Percentiles rank a stretch among this genome's conserved stretches.
Conservation (phyloP, 2,888 invertebrate species). For the Scaptomyza cyrtandrae region DNA sequence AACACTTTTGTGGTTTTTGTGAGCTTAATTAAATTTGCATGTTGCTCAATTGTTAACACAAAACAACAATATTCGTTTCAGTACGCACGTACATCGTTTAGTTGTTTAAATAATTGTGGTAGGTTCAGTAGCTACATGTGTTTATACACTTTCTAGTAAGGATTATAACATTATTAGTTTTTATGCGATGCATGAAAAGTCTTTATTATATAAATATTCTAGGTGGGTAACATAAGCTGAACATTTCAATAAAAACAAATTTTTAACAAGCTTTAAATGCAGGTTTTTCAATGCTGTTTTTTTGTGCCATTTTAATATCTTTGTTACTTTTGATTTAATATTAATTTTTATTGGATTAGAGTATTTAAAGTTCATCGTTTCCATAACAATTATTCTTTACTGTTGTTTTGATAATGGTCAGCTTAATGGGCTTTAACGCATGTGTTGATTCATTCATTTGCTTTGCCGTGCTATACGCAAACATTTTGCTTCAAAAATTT, state of each 20-base stretch:
- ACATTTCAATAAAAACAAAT: too few species aligned
- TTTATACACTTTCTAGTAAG: constrained; percentile 18
- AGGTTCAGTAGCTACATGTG: constrained; percentile 47
- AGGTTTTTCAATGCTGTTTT: too few species aligned
- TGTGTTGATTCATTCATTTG: constrained; percentile 18
- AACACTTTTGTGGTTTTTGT: constrained; percentile 31
- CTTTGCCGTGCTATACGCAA: constrained; percentile 31
- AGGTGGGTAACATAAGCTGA: too few species aligned
- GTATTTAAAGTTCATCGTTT: not conserved
- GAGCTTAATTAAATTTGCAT: constrained; percentile 47
- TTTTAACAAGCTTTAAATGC: too few species aligned
- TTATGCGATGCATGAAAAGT: too few species aligned
- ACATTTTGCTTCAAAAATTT: constrained; percentile 40
- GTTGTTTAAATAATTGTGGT: constrained; percentile 60
- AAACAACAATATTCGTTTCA: constrained; percentile 31
- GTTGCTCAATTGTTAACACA: constrained; percentile 57
- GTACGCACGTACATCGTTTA: constrained; percentile 26
- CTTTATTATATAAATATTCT: too few species aligned
- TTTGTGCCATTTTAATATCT: too few species aligned
- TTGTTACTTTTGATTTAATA: too few species aligned
- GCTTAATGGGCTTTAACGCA: constrained; percentile 22
- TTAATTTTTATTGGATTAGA: too few species aligned
- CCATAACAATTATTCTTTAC: not conserved
- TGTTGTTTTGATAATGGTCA: constrained; percentile 1
- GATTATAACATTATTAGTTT: not conserved